Evolutionary conservation across 2,888 invertebrate genomes (phyloP).

Genomic region (Parnassius smintheus): DNA sequence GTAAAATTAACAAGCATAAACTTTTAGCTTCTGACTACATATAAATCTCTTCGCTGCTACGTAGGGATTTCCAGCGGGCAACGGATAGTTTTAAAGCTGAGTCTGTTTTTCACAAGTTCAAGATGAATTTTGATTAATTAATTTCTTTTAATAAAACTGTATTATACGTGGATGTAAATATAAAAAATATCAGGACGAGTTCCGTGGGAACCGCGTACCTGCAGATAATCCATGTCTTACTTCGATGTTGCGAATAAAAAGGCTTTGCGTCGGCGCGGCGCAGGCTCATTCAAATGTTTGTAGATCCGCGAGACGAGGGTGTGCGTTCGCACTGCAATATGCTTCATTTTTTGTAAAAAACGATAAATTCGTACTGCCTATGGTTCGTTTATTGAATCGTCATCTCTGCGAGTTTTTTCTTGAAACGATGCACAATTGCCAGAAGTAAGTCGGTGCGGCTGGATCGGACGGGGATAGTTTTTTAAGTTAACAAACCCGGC

Average conservation of each 20-base stretch:
- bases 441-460: slow-evolving; percentile 16
- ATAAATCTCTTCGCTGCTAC: too few relatives aligned
- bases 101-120: too few relatives aligned
- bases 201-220: slow-evolving; percentile 4
- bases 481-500: slow-evolving; percentile 43
- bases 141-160: too few relatives aligned
- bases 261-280: background rate
- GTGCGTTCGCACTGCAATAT: slow-evolving; percentile 35
- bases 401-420: slow-evolving; percentile 41
- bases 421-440: slow-evolving; percentile 16
- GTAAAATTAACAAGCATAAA: too few relatives aligned
- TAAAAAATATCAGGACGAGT: background rate
- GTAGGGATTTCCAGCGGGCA: too few relatives aligned
- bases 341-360: slow-evolving; percentile 29
- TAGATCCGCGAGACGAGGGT: slow-evolving; percentile 1
- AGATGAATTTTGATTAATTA: too few relatives aligned
- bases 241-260: background rate
- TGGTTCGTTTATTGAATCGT: slow-evolving; percentile 55
- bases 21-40: too few relatives aligned
- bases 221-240: background rate
- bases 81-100: too few relatives aligned
- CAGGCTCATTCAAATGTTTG: background rate
- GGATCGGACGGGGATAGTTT: background rate
- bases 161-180: background rate
- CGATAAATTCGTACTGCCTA: slow-evolving; percentile 30